Base-by-base conservation (phyloP, 2,797 vertebrate species). In the Aplochiton taeniatus region DNA sequence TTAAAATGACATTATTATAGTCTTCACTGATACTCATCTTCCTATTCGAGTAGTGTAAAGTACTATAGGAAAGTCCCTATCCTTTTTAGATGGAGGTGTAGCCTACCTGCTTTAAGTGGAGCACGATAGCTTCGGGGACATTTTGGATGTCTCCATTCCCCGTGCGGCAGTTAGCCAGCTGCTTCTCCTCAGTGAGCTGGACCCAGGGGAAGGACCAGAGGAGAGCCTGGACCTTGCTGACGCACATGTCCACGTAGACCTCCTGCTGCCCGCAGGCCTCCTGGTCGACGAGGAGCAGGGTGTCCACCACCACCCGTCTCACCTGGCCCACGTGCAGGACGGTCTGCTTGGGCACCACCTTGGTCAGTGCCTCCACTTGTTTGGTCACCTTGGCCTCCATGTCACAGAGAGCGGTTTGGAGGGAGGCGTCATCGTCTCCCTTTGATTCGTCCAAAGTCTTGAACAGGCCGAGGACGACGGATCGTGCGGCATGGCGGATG, bases 191-290 rank as follows among this genome's bases (percentile, higher is more conserved):
- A 11, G 56, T 43, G 13, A 58, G 31, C 14, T 58, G 8, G 8
- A 42, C 14, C 31, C 31, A n/a, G 41, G 55, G 31, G 11, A 43
- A 42, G n/a, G 42, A 58, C 55, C n/a, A 9, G 31, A 58, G 55
- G 41, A 58, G 55, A 58, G 55, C 55, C 31, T 57, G 41, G 31
- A 41, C n/a, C 20, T 57, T 10, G 12, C n/a, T 13, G 14, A 57
- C 19, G 31, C n/a, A n/a, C n/a, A 11, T 8, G 31, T 9, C 5
- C n/a, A 57, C 19, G 31, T 41, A n/a, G 42, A n/a, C 14, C n/a
- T 4, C 5, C n/a, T 20, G 41, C 55, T 42, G 19, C 13, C 10
- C 9, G 42, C 31, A 58, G 55, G 55, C 55, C 41, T 43, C 31
- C 12, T 13, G 55, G 41, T 58, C 11, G 9, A 56, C 20, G 11